Evolutionary conservation across 2,888 invertebrate species (phyloP), one percentile per base, ranked within the genome.

Genomic region (Tiphia femorata): DNA sequence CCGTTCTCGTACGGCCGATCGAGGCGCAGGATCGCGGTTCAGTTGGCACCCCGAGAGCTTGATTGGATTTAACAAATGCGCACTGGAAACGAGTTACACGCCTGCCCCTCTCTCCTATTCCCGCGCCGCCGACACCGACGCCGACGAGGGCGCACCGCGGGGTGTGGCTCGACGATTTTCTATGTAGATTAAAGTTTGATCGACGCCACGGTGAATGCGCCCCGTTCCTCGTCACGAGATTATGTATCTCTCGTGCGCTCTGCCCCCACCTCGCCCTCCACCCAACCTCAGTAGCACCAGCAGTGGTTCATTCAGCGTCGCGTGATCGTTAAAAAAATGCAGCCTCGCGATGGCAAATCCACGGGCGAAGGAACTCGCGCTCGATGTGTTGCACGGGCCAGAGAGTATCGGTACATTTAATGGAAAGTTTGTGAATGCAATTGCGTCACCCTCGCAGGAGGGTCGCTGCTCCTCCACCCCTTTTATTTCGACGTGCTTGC

Each of bases 11-110:
- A 25, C 30, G 40, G 8, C 40, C 44, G 25, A 30, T 33, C 25
- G 16, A 19, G 14, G 3, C 37, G 40, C 12, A 21, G n/a, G 25
- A 55, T 56, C 59, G 53, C 49, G 61, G 54, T 59, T 56, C 61
- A 53, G 51, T 68, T 44, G 58, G 56, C 59, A 58, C 49, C 53
- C 48, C 55, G 55, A 40, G 49, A 49, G 51, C 56, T 58, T 67
- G 41, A 69, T 69, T 64, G 66, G 69, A 69, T 69, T 69, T 69
- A 67, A 69, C 69, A 59, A 69, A 69, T 58, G 64, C 58, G 47
- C 49, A 52, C 58, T 55, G 69, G 57, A 61, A 66, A 69, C 64
- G 61, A 59, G 61, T 69, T 64, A 60, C 47, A 66, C 57, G 41
- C 44, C 33, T 35, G 46, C 35, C 33, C 33, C 27, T 23, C 35